Base-by-base conservation (phyloP, 2,888 invertebrate species). In the Archips xylosteana region DNA sequence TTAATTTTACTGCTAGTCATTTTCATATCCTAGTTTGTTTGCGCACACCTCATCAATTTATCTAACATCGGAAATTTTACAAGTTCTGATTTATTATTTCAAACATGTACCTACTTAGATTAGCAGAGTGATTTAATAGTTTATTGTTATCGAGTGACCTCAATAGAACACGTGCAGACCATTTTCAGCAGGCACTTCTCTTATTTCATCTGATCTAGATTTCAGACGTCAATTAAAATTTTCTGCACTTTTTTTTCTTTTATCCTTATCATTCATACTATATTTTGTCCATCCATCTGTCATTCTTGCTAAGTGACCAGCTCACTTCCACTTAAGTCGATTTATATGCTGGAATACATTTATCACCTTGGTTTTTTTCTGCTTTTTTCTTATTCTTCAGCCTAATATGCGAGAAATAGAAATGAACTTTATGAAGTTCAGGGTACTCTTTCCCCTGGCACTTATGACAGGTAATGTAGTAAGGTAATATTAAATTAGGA, bases 81-180 rank as follows among this genome's bases (percentile, higher is more conserved):
- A 34, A 47, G 51, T 66, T 66, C 34, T 15, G 54, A 15, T 45
- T 62, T 12, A 57, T 32, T 57, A 32, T 32, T 32, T 32, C 32
- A 32, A 57, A 57, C 23, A 32, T 57, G 23, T 45, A 45, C 42
- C 9, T 9, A 54, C 12, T 10, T 32, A 32, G 57, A 57, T 57
- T 57, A 57, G 45, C 42, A 23, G 36, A 45, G 36, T 61, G 47
- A 61, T 61, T 39, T 67, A 13, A 47, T 57, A 72, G 39, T 54
- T 47, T 62, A 67, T 67, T 73, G 59, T 59, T 73, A 73, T 73
- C 63, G 39, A 10, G 23, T 69, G 73, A 47, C 59, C 64, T 73
- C 39, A 60, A 59, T 68, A 57, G 15, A 64, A 51, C 63, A 42
- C 15, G 49, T 15, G 15, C 64, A n/a, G 36, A 9, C 42, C 59